Conservation (phyloP, 2,113 vertebrate species). For the Apteryx mantelli region DNA sequence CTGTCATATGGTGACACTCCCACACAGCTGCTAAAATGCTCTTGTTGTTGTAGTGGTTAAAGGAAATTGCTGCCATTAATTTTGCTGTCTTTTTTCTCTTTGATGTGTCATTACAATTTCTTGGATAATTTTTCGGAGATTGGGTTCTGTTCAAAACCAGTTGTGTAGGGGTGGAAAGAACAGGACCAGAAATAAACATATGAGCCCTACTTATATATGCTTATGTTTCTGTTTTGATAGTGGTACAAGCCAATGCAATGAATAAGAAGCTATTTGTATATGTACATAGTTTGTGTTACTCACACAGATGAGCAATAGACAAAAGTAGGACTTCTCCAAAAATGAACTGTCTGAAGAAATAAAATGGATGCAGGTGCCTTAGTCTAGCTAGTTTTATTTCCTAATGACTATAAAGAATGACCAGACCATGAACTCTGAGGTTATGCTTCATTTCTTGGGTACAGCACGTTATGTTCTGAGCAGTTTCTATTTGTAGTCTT, state of each 20-base stretch:
- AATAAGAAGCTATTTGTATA: neutral
- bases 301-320: neutral
- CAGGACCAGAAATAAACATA: neutral
- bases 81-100: slow-evolving; percentile 72
- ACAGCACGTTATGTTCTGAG: slow-evolving; percentile 67
- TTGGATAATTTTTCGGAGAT: slow-evolving; percentile 46
- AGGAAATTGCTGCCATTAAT: slow-evolving; percentile 78
- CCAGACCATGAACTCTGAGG: slow-evolving; percentile 75
- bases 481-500: slow-evolving; percentile 68
- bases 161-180: slow-evolving; percentile 14
- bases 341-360: slow-evolving; percentile 37
- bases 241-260: neutral
- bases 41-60: slow-evolving; percentile 54
- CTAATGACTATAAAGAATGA: slow-evolving; percentile 69
- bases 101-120: slow-evolving; percentile 69
- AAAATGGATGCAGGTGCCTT: slow-evolving; percentile 76
- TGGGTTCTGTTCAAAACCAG: slow-evolving; percentile 60
- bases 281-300: neutral
- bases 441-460: slow-evolving; percentile 57
- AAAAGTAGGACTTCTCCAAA: slow-evolving; percentile 15
- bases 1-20: slow-evolving; percentile 68
- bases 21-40: slow-evolving; percentile 65
- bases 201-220: neutral
- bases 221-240: neutral
- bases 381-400: slow-evolving; percentile 72